A percentile compares a stretch with the other conserved stretches of the same genome.
These are phyloP conservation scores for Drosophila ironensis DNA, from an alignment of 1,140 invertebrate species.

Conservation along the genomic window DNA sequence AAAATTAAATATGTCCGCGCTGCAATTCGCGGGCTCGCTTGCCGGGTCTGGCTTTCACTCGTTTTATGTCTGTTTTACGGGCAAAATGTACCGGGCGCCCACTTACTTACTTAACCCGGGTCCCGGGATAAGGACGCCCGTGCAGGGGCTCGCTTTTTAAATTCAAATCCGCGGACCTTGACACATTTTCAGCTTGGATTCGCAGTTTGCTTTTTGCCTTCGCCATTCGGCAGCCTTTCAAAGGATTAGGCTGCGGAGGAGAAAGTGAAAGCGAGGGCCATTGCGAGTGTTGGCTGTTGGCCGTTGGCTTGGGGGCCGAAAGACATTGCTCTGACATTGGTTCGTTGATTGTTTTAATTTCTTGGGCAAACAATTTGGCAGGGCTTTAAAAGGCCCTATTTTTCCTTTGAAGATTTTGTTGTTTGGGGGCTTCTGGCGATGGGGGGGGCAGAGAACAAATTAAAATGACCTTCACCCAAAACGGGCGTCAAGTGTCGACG, in stretches of 20 bases:
- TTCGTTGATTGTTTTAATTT: conserved; percentile 49
- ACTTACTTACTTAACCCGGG: conserved; percentile 54
- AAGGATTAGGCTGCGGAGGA: conserved; percentile 14
- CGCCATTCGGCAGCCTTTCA: conserved; percentile 27
- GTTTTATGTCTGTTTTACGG: conserved; percentile 63
- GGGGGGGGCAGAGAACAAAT: conserved; percentile 35
- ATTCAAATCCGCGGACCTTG: conserved; percentile 72
- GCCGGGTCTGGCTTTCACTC: conserved; percentile 17
- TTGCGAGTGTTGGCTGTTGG: too few species aligned
- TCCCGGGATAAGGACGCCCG: conserved; percentile 53
- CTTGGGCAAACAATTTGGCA: conserved; percentile 36
- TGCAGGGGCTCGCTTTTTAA: conserved; percentile 25
- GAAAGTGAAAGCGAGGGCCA: neutral
- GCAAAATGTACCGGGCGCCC: conserved; percentile 22
- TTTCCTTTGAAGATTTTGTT: conserved; percentile 18
- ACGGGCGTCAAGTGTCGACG: conserved; percentile 51
- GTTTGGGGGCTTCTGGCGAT: conserved; percentile 3
- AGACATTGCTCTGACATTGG: conserved; percentile 36
- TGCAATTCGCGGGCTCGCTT: conserved; percentile 61
- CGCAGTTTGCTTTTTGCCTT: conserved; percentile 32
- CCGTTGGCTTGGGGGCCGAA: too few species aligned
- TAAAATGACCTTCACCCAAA: conserved; percentile 66
- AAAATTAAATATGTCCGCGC: conserved; percentile 64
- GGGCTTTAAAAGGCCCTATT: conserved; percentile 35
- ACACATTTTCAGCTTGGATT: conserved; percentile 65